phyloP scores from a whole-genome alignment of 2,888 invertebrate genomes.

The Thyatira batis region DNA sequence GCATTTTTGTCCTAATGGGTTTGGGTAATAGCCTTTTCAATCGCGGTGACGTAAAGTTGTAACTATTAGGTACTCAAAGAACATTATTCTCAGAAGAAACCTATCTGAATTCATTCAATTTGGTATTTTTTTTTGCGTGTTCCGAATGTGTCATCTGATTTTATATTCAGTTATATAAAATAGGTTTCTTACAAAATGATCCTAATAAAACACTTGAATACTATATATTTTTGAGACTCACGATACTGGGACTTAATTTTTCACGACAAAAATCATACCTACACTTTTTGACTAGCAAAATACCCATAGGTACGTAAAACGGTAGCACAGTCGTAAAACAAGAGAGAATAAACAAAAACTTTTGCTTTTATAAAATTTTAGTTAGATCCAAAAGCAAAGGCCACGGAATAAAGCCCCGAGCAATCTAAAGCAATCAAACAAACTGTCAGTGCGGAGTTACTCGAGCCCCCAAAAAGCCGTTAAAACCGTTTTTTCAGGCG shows the following conservation, averaged over 20 bases:
- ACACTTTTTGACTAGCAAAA: too few species aligned
- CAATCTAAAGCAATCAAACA: slow-evolving; percentile 29
- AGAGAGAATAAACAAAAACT: background rate
- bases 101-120: background rate
- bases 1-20: background rate
- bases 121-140: too few species aligned
- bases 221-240: too few species aligned
- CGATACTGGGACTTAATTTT: too few species aligned
- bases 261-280: too few species aligned
- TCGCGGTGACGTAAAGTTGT: background rate
- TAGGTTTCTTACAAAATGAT: too few species aligned
- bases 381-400: background rate
- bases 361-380: background rate
- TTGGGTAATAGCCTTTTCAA: background rate
- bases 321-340: background rate
- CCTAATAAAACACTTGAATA: too few species aligned
- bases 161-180: too few species aligned
- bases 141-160: too few species aligned
- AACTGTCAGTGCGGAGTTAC: slow-evolving; percentile 38
- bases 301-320: too few species aligned
- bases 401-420: slow-evolving; percentile 11
- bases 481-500: slow-evolving; percentile 50
- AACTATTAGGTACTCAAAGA: too few species aligned
- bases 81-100: background rate
- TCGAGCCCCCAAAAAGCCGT: slow-evolving; percentile 40